These are phyloP conservation scores for Cepphus grylle DNA, from an alignment of 2,113 vertebrate species.

Conservation along the genomic window DNA sequence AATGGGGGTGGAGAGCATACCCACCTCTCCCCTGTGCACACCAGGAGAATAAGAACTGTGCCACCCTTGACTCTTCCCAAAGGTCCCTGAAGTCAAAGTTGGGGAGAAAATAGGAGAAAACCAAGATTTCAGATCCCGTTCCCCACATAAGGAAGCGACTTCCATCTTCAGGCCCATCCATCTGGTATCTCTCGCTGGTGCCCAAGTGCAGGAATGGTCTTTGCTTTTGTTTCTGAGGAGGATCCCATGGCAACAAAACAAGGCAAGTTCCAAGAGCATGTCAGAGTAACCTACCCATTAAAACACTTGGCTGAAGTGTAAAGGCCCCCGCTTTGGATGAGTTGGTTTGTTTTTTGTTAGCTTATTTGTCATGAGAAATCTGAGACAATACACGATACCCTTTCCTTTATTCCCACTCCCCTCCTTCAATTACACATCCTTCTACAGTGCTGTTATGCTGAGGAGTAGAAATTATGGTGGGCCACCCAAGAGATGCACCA, in stretches of 20 bases:
- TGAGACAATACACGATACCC: neutral
- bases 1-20: neutral
- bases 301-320: neutral
- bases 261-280: neutral
- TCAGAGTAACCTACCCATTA: neutral
- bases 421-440: neutral
- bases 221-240: neutral
- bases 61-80: neutral
- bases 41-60: neutral
- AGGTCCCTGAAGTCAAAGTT: neutral
- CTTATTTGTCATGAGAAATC: neutral
- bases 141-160: neutral
- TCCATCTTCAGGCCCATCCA: neutral
- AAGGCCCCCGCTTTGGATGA: neutral
- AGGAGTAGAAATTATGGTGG: neutral
- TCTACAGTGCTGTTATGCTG: fast-evolving
- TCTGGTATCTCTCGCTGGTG: neutral
- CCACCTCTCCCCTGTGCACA: neutral
- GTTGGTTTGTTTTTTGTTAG: neutral
- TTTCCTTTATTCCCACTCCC: neutral
- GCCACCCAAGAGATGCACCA: too few relatives aligned
- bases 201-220: neutral
- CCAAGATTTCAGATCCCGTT: neutral
- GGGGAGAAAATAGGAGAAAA: neutral
- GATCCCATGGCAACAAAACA: neutral